Evolutionary conservation across 2,888 invertebrate genomes (phyloP).

Genomic region (Leptarthrus brevirostris): DNA sequence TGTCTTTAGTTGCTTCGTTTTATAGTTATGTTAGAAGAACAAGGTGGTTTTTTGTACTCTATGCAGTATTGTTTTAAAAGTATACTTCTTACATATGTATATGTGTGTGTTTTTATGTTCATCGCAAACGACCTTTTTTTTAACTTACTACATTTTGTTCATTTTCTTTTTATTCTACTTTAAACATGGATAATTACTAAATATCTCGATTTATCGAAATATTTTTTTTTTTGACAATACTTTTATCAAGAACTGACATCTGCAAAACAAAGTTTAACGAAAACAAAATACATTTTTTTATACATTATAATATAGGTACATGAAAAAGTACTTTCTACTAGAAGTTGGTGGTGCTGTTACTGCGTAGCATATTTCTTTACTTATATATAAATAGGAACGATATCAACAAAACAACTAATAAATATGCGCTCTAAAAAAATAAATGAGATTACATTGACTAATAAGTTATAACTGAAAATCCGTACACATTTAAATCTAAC

Average conservation of each 20-base stretch:
- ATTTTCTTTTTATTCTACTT: slow-evolving; percentile 20
- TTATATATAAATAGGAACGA: slow-evolving; percentile 33
- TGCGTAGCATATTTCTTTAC: slow-evolving; percentile 3
- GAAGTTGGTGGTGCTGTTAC: slow-evolving; percentile 27
- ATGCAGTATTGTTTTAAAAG: slow-evolving; percentile 43
- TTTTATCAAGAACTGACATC: slow-evolving; percentile 20
- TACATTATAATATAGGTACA: too few species aligned
- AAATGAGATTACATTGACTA: slow-evolving; percentile 5
- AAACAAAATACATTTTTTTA: not conserved
- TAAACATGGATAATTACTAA: slow-evolving; percentile 29
- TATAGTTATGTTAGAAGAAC: slow-evolving; percentile 43
- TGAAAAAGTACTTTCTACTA: slow-evolving; percentile 20
- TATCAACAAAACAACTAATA: slow-evolving; percentile 8
- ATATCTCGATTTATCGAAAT: slow-evolving; percentile 19
- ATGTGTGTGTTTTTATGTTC: slow-evolving; percentile 13
- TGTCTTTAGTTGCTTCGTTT: slow-evolving; percentile 19
- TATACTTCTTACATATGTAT: slow-evolving; percentile 27
- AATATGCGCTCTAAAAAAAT: not conserved
- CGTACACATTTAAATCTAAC: not conserved
- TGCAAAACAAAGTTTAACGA: not conserved
- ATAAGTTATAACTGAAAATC: too few species aligned
- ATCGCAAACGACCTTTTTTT: not conserved
- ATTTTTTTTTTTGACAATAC: slow-evolving; percentile 12
- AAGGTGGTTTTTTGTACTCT: slow-evolving; percentile 51
- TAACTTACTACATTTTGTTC: not conserved